Conservation (phyloP, 2,113 vertebrate species). For the Oplegnathus fasciatus region DNA sequence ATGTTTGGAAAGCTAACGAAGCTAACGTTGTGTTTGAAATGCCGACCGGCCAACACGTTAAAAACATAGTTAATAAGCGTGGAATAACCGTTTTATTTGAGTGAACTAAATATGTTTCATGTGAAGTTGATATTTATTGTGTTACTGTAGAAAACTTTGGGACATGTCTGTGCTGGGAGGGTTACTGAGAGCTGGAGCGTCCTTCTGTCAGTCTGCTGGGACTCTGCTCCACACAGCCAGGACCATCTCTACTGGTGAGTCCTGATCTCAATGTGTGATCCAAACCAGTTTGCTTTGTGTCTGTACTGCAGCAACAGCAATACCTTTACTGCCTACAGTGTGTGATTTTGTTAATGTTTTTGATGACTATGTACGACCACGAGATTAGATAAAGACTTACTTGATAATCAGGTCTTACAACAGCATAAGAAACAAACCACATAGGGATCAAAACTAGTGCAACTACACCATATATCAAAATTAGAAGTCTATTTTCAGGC, state of each 20-base stretch:
- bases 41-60: not conserved
- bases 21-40: not conserved
- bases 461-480: not conserved
- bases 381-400: too few relatives aligned
- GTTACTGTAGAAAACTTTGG: not conserved
- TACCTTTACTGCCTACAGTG: not conserved
- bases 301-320: not conserved
- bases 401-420: not conserved
- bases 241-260: constrained; percentile 72
- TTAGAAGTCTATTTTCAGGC: not conserved
- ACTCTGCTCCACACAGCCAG: constrained; percentile 60
- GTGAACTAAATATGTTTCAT: not conserved
- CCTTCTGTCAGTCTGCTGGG: constrained; percentile 70
- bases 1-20: not conserved
- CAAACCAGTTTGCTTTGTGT: not conserved
- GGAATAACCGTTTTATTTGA: not conserved
- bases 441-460: not conserved
- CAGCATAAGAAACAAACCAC: not conserved
- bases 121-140: not conserved
- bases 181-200: constrained; percentile 66
- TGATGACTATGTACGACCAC: not conserved
- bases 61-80: not conserved
- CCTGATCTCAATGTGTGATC: not conserved
- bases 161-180: constrained; percentile 74
- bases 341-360: rapidly evolving